Percentiles rank a stretch among this genome's conserved stretches.
Conservation (phyloP, 2,113 vertebrate genomes). For the Charadrius vociferus region DNA sequence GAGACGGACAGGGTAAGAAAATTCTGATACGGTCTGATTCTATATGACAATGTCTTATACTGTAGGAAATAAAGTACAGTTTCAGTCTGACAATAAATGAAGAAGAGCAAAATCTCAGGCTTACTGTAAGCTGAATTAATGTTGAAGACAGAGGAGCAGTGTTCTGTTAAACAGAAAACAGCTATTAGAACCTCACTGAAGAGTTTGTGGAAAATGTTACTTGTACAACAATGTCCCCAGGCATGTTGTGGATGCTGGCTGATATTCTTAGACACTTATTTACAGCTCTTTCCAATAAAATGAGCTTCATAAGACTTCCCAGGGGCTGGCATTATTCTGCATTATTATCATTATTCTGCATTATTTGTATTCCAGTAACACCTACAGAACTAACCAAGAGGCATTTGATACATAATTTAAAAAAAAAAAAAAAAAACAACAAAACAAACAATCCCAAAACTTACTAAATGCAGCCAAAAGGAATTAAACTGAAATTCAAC, state of each 20-base stretch:
- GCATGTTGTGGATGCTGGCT: not conserved
- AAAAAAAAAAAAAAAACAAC: no score
- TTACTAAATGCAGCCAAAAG: not conserved
- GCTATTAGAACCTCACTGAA: not conserved
- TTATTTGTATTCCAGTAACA: not conserved
- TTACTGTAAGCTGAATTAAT: not conserved
- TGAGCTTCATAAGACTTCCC: not conserved
- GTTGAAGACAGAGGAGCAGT: not conserved
- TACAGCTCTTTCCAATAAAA: not conserved
- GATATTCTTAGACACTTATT: not conserved
- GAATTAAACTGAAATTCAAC: not conserved
- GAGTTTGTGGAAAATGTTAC: not conserved
- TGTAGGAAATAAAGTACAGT: not conserved
- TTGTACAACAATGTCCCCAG: not conserved
- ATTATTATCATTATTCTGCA: not conserved
- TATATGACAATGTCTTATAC: not conserved
- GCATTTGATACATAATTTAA: not conserved
- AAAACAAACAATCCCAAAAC: not conserved
- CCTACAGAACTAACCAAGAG: not conserved
- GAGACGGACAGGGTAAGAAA: not conserved
- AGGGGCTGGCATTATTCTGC: not conserved
- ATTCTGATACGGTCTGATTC: not conserved
- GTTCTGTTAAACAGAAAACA: not conserved
- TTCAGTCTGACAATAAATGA: not conserved
- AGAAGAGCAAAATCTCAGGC: not conserved